These are phyloP conservation scores for Irena cyanogastra DNA, from an alignment of 2,113 vertebrate genomes.

Conservation along the genomic window DNA sequence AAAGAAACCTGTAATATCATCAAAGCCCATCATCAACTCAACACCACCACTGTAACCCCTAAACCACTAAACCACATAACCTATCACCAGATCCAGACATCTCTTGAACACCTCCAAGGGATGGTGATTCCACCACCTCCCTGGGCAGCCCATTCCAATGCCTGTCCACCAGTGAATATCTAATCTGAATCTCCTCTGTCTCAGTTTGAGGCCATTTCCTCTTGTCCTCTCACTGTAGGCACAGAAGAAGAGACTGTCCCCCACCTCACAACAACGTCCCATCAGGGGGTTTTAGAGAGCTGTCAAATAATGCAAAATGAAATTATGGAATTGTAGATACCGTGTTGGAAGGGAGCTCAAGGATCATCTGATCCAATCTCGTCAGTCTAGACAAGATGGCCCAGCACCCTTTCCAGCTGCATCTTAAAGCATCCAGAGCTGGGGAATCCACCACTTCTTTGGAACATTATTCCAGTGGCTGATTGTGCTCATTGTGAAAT, in stretches of 20 bases:
- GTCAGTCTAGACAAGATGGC: neutral
- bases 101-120: neutral
- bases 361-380: neutral
- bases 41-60: too few species aligned
- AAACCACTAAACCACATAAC: neutral
- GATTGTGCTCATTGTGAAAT: neutral
- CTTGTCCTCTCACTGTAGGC: neutral
- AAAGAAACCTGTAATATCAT: neutral
- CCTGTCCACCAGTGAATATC: neutral
- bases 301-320: neutral
- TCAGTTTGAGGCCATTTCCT: neutral
- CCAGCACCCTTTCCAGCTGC: neutral
- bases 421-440: neutral
- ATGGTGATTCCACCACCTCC: neutral
- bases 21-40: neutral
- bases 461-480: neutral
- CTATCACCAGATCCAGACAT: neutral
- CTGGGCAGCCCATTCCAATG: neutral
- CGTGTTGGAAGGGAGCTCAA: neutral
- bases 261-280: neutral
- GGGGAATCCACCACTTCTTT: neutral
- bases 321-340: neutral
- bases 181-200: neutral
- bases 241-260: fast-evolving
- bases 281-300: neutral